phyloP scores from a whole-genome alignment of 2,797 vertebrate genomes.

The Xenops minutus region DNA sequence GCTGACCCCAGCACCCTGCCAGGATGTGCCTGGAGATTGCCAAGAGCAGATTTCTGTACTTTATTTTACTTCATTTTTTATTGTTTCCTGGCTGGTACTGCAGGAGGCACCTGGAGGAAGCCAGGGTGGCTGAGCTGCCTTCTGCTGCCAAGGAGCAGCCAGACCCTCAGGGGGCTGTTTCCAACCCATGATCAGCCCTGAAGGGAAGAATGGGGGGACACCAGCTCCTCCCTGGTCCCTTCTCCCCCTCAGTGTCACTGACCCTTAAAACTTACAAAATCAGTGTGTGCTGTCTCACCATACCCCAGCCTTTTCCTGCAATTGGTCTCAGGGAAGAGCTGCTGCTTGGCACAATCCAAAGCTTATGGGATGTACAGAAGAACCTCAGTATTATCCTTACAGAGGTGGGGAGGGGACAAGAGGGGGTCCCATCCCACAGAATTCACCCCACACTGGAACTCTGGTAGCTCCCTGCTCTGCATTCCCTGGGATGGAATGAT shows the following conservation, averaged over 20 bases:
- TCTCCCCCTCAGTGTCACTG: accelerated
- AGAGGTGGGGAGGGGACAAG: not conserved
- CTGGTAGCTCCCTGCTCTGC: not conserved
- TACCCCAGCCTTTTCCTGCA: not conserved
- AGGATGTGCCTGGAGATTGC: not conserved
- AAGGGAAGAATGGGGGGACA: not conserved
- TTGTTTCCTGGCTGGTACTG: not conserved
- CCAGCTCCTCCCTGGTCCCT: not conserved
- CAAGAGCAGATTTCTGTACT: not conserved
- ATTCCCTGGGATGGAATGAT: not conserved
- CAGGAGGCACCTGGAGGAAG: not conserved
- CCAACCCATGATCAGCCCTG: not conserved
- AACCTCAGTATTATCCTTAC: accelerated
- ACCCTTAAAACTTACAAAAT: not conserved
- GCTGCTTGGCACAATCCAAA: accelerated
- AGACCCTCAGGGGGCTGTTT: not conserved
- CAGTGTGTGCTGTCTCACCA: accelerated
- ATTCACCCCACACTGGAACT: not conserved
- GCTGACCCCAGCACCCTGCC: not conserved
- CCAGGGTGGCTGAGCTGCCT: not conserved
- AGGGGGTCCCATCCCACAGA: not conserved
- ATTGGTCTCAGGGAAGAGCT: not conserved
- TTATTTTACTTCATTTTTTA: not conserved
- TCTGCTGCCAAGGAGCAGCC: not conserved
- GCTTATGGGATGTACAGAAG: accelerated